Conservation (phyloP, 2,888 invertebrate genomes). For the Torymus tubicola region DNA sequence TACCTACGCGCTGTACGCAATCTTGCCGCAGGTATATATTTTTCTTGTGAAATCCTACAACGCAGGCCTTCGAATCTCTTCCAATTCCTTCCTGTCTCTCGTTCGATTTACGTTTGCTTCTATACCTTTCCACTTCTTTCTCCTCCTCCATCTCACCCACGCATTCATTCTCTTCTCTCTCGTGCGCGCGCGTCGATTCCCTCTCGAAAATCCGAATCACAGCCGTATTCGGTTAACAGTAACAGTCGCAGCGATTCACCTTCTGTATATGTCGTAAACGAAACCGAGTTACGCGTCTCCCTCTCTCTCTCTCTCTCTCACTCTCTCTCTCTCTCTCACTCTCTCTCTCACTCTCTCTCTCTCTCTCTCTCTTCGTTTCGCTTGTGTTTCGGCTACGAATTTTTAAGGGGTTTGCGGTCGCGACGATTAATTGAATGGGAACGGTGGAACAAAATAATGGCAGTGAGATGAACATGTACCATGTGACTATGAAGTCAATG, state of each 20-base stretch:
- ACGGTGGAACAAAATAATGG: no score
- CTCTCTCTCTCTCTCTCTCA: not conserved
- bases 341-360: not conserved
- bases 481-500: no score
- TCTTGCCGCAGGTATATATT: no score
- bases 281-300: conserved; percentile 26
- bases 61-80: not conserved
- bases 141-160: not conserved
- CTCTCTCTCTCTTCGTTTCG: no score
- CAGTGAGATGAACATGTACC: no score
- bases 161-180: not conserved
- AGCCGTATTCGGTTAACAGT: conserved; percentile 30
- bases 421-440: no score
- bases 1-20: no score
- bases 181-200: not conserved
- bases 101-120: conserved; percentile 17
- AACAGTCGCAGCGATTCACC: conserved; percentile 13
- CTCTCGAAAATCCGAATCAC: conserved; percentile 30
- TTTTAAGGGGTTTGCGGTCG: no score
- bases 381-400: no score
- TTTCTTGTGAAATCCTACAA: no score
- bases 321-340: not conserved
- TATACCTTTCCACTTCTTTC: not conserved
- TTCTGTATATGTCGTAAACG: conserved; percentile 13
- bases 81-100: not conserved